Evolutionary conservation across 2,797 vertebrate genomes (phyloP).

Genomic region (Orestias chungarensis): DNA sequence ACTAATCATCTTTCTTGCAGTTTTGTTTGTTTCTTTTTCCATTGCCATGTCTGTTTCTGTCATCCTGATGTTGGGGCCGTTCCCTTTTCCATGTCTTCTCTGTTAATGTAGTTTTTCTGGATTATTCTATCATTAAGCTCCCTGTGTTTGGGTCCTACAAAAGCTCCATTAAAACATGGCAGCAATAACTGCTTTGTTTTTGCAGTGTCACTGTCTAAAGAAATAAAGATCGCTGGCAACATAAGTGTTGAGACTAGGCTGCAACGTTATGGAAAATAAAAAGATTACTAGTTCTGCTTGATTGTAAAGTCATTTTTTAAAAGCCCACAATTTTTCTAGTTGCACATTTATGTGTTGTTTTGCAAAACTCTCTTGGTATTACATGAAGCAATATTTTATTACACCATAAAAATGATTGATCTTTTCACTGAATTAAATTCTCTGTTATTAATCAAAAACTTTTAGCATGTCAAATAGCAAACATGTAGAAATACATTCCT

Average conservation of each 20-base stretch:
- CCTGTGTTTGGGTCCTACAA: neutral
- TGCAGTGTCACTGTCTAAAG: neutral
- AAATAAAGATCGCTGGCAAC: neutral
- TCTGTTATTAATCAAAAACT: neutral
- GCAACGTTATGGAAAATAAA: neutral
- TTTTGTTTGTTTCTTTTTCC: neutral
- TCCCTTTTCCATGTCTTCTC: neutral
- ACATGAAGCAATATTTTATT: neutral
- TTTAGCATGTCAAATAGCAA: neutral
- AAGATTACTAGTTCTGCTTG: neutral
- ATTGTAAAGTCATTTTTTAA: too few species aligned
- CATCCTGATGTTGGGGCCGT: neutral
- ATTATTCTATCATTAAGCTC: neutral
- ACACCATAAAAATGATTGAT: neutral
- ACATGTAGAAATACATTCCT: too few species aligned
- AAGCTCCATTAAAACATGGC: neutral
- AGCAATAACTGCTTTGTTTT: too few species aligned
- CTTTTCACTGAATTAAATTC: neutral
- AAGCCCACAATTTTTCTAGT: too few species aligned
- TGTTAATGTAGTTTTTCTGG: neutral
- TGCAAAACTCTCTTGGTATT: neutral
- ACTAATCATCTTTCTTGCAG: neutral
- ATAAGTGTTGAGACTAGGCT: neutral
- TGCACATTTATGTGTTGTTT: neutral
- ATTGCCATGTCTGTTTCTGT: neutral